These are phyloP conservation scores for Ligdia adustata DNA, from an alignment of 2,888 invertebrate genomes.

Conservation along the genomic window DNA sequence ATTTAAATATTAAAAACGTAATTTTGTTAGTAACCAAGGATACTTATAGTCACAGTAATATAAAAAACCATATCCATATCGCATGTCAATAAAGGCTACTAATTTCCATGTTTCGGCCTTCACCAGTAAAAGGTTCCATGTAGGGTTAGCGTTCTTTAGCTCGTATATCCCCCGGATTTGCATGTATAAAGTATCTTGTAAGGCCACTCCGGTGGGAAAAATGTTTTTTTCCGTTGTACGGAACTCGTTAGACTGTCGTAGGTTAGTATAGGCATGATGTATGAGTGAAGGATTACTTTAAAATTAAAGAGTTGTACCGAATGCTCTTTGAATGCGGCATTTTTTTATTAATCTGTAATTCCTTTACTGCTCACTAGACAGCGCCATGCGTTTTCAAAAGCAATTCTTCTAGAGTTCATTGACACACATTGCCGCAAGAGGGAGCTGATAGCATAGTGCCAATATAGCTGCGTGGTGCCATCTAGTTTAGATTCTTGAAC, in stretches of 20 bases:
- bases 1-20: too few species aligned
- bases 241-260: slow-evolving; percentile 82
- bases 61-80: background rate
- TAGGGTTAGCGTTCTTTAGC: slow-evolving; percentile 64
- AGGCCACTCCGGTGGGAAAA: slow-evolving; percentile 65
- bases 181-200: slow-evolving; percentile 71
- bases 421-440: too few species aligned
- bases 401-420: too few species aligned
- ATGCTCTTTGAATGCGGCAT: slow-evolving; percentile 42
- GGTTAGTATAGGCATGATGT: slow-evolving; percentile 74
- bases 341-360: too few species aligned
- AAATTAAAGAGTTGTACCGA: slow-evolving; percentile 51
- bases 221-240: slow-evolving; percentile 82
- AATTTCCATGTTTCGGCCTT: slow-evolving; percentile 58
- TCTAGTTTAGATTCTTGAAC: too few species aligned
- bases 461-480: too few species aligned
- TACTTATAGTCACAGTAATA: too few species aligned
- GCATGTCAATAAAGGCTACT: slow-evolving; percentile 8
- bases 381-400: too few species aligned
- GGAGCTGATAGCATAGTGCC: too few species aligned
- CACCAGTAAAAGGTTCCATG: slow-evolving; percentile 73
- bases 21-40: too few species aligned
- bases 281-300: slow-evolving; percentile 64
- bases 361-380: too few species aligned
- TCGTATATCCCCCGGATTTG: slow-evolving; percentile 63